These are phyloP conservation scores for Sorex maritimensis DNA, from an alignment of 2,797 vertebrate genomes.

Conservation along the genomic window DNA sequence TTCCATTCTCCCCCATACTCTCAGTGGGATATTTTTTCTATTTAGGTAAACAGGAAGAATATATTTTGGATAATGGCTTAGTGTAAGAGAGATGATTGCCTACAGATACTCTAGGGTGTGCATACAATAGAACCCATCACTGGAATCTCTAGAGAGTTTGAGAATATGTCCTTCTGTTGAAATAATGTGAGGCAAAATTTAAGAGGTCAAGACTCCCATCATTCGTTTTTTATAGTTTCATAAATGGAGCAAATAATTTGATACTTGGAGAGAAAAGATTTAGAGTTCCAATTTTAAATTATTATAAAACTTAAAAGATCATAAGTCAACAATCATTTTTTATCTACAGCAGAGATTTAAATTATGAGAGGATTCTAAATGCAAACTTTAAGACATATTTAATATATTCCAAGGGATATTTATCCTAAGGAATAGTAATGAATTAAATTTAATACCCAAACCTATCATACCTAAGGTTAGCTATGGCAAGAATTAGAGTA, in stretches of 20 bases:
- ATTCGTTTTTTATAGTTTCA: constrained; percentile 53
- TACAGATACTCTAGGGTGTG: constrained; percentile 46
- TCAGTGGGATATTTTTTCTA: constrained; percentile 70
- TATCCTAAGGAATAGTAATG: no score
- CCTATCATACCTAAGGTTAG: no score
- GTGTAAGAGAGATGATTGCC: constrained; percentile 69
- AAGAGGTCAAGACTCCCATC: constrained; percentile 25
- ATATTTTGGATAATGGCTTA: constrained; percentile 73
- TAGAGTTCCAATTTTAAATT: no score
- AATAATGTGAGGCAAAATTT: neutral
- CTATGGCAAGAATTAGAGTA: no score
- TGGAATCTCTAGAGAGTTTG: constrained; percentile 16
- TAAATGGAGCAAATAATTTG: constrained; percentile 48
- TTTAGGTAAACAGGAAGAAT: constrained; percentile 78
- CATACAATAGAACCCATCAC: neutral
- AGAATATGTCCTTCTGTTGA: constrained; percentile 17
- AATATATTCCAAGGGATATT: no score
- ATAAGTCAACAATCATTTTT: no score
- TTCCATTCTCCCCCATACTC: constrained; percentile 75
- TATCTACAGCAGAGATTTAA: no score
- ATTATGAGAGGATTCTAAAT: no score
- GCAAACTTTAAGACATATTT: no score
- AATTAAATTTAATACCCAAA: no score
- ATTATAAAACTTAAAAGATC: no score
- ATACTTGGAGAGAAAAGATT: neutral